phyloP scores from a whole-genome alignment of 2,797 vertebrate genomes.

The Oceanodroma leucorhoa region DNA sequence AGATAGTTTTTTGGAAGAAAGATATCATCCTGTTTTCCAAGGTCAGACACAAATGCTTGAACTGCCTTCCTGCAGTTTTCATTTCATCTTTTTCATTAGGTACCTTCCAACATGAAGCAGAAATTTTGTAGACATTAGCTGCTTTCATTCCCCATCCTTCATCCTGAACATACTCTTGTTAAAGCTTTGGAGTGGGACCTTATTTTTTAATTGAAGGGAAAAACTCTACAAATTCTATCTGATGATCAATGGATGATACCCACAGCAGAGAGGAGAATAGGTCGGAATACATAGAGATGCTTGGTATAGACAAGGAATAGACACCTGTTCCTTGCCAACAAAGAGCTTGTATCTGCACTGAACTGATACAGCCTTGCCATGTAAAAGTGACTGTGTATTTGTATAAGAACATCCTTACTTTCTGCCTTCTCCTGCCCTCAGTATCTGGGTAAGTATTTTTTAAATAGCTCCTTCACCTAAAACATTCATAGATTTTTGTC shows the following conservation, averaged over 20 bases:
- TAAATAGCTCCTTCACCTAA: neutral
- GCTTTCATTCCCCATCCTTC: neutral
- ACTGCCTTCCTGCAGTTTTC: neutral
- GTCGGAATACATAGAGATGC: neutral
- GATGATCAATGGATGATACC: neutral
- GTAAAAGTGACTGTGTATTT: neutral
- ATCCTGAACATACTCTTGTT: neutral
- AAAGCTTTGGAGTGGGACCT: neutral
- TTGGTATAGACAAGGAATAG: neutral
- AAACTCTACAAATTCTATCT: neutral
- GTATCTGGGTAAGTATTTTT: neutral
- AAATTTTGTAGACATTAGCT: neutral
- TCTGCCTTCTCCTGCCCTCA: neutral
- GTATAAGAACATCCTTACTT: neutral
- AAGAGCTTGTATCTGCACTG: neutral
- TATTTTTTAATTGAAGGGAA: neutral
- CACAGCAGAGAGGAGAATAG: neutral
- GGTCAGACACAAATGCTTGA: neutral
- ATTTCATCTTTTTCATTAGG: neutral
- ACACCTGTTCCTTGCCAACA: neutral
- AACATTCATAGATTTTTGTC: neutral
- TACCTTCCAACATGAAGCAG: neutral
- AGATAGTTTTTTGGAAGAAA: neutral
- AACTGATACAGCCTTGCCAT: neutral
- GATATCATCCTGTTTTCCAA: neutral